These are phyloP conservation scores for Cranoglanis bouderius DNA, from an alignment of 2,113 vertebrate species.

Conservation along the genomic window DNA sequence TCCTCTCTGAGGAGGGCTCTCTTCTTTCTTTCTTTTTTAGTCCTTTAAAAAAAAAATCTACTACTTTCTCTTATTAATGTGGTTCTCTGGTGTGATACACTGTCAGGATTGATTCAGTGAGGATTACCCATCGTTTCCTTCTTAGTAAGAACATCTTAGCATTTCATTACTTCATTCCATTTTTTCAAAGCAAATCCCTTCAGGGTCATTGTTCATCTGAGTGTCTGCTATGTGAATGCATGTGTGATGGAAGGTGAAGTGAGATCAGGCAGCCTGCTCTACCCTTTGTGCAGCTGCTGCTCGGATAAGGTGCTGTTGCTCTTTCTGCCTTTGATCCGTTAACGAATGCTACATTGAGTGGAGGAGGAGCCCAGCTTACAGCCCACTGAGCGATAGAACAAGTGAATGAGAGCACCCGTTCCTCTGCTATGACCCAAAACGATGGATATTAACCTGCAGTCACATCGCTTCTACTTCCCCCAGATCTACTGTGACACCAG, in stretches of 20 bases:
- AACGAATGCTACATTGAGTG: neutral
- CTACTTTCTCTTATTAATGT: conserved; percentile 8
- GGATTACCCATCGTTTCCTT: conserved; percentile 24
- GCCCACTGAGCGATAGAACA: neutral
- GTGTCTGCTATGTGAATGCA: neutral
- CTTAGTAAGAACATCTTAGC: neutral
- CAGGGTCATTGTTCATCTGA: conserved; percentile 26
- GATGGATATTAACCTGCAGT: conserved; percentile 76
- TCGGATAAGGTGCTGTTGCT: conserved; percentile 2
- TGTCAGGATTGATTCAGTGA: neutral
- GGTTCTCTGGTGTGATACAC: neutral
- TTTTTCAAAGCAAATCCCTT: neutral
- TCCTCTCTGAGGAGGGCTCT: conserved; percentile 58
- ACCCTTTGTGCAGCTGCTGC: conserved; percentile 7
- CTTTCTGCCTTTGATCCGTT: neutral
- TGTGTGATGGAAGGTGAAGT: conserved; percentile 23
- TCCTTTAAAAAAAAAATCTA: neutral
- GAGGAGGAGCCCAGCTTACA: neutral
- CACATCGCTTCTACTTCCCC: conserved; percentile 74
- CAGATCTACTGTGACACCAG: conserved; percentile 74
- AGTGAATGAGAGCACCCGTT: conserved; percentile 25
- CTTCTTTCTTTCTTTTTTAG: conserved; percentile 54
- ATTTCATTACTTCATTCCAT: conserved; percentile 38
- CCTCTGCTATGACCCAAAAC: conserved; percentile 36
- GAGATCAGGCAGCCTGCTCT: neutral